Conservation (phyloP, 2,888 invertebrate genomes). For the Nycteola revayana region DNA sequence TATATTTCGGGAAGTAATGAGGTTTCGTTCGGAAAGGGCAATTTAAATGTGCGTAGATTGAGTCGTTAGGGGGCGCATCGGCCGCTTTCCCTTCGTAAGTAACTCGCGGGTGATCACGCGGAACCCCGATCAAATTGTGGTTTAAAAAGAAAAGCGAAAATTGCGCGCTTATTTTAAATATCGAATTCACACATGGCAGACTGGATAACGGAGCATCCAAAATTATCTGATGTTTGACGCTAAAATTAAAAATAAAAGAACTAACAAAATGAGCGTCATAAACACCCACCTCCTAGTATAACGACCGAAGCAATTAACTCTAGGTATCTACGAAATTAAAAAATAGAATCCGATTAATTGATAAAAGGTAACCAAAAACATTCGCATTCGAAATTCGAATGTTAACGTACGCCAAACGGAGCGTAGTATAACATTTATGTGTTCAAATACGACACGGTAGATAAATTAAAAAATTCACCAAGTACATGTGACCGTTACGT, state of each 20-base stretch:
- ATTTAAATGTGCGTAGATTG: conserved; percentile 80
- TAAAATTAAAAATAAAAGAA: background rate
- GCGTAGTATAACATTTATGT: conserved; percentile 46
- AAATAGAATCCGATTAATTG: conserved; percentile 27
- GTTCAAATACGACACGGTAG: conserved; percentile 61
- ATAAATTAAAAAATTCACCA: conserved; percentile 59
- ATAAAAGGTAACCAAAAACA: conserved; percentile 27
- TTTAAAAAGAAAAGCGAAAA: conserved; percentile 32
- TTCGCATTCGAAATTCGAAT: conserved; percentile 21
- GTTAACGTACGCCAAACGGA: conserved; percentile 48
- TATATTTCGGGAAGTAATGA: conserved; percentile 81
- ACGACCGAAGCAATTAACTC: conserved; percentile 3
- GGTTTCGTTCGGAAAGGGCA: conserved; percentile 80
- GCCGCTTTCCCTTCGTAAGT: conserved; percentile 46
- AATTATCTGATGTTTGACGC: too few species aligned
- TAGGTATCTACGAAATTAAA: conserved; percentile 1
- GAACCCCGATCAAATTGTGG: conserved; percentile 37
- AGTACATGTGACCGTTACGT: conserved; percentile 47
- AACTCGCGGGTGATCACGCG: conserved; percentile 40
- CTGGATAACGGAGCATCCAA: too few species aligned
- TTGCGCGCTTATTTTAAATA: conserved; percentile 16
- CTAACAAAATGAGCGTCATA: background rate
- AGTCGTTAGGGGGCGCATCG: conserved; percentile 68
- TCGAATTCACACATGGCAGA: background rate
- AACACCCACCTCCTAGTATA: background rate